phyloP scores from a whole-genome alignment of 2,113 vertebrate genomes.

The Arizona elegans region DNA sequence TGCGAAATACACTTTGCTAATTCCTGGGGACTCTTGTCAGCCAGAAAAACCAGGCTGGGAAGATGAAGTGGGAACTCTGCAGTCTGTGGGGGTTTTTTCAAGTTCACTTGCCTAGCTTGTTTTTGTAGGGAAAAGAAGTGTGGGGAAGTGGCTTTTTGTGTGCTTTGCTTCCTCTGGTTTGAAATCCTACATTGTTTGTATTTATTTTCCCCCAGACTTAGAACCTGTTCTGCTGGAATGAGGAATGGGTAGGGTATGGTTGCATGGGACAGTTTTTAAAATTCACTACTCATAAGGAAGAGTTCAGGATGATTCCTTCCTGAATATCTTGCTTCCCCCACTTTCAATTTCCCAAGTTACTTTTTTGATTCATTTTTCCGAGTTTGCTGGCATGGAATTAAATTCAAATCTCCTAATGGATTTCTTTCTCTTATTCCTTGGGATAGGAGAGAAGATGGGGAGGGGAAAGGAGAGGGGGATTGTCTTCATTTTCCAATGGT shows the following conservation, averaged over 20 bases:
- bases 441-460: not conserved
- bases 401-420: not conserved
- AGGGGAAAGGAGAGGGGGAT: not conserved
- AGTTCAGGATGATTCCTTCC: not conserved
- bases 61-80: not conserved
- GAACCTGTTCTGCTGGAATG: not conserved
- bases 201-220: not conserved
- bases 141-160: not conserved
- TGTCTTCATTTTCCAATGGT: not conserved
- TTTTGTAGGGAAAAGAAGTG: not conserved
- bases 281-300: not conserved
- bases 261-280: not conserved
- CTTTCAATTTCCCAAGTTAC: not conserved
- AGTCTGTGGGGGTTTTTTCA: not conserved
- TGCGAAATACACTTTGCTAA: slow-evolving; percentile 84
- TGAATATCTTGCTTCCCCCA: not conserved
- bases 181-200: not conserved
- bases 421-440: not conserved
- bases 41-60: not conserved
- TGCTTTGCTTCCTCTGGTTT: not conserved
- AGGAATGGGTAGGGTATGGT: not conserved
- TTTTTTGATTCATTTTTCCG: not conserved
- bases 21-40: slow-evolving; percentile 27
- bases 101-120: not conserved
- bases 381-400: not conserved